Conservation (phyloP, 2,113 vertebrate genomes). For the Periophthalmus modestus region DNA sequence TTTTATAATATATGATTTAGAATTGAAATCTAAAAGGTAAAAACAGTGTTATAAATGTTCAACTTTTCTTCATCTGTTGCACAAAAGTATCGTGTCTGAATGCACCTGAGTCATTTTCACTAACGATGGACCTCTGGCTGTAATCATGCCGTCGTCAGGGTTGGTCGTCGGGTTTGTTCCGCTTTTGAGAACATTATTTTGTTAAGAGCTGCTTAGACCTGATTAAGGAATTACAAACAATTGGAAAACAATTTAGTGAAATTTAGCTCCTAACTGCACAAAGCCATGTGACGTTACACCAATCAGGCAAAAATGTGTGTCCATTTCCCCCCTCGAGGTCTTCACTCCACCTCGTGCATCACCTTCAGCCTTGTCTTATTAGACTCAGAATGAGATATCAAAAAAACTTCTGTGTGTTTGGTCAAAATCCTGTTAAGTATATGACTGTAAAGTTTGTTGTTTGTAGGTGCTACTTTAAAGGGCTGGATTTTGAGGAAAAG, state of each 20-base stretch:
- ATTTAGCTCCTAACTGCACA: neutral
- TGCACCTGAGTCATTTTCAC: neutral
- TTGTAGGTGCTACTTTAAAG: too few species aligned
- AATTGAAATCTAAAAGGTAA: too few species aligned
- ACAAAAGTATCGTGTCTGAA: too few species aligned
- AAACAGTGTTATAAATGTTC: too few species aligned
- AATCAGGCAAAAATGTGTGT: slow-evolving; percentile 2
- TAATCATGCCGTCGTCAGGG: neutral
- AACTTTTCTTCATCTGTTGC: too few species aligned
- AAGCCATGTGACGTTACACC: neutral
- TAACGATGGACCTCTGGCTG: neutral
- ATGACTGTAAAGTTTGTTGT: too few species aligned
- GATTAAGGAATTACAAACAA: slow-evolving; percentile 6
- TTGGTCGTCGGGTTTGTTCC: neutral
- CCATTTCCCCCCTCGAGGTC: neutral
- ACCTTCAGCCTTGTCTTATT: neutral
- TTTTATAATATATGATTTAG: too few species aligned
- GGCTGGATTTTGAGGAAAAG: too few species aligned
- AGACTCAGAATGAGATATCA: too few species aligned
- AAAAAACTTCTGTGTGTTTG: too few species aligned
- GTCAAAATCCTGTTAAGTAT: too few species aligned
- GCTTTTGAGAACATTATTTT: neutral
- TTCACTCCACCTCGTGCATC: neutral
- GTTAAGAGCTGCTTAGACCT: slow-evolving; percentile 11
- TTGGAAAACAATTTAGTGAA: slow-evolving; percentile 10